Evolutionary conservation across 1,140 invertebrate genomes (phyloP).

Genomic region (Drosophila nigrodunni): DNA sequence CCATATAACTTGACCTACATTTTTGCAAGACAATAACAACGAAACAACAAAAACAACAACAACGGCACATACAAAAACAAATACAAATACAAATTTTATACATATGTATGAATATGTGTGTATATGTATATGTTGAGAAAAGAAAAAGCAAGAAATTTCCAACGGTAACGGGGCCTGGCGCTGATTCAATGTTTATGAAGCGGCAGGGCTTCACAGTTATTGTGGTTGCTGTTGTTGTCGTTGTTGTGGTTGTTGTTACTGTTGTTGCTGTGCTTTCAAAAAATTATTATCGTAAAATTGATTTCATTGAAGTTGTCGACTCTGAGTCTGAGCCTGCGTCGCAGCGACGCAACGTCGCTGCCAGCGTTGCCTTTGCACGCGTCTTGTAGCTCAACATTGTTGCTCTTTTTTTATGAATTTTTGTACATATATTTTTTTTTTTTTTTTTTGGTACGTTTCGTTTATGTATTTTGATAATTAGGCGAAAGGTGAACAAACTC

Average conservation of each 20-base stretch:
- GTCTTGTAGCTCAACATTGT: slow-evolving; percentile 44
- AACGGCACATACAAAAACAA: slow-evolving; percentile 50
- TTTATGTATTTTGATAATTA: slow-evolving; percentile 83
- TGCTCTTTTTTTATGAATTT: slow-evolving; percentile 28
- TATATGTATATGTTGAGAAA: slow-evolving; percentile 56
- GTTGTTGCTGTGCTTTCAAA: slow-evolving; percentile 62
- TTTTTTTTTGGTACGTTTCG: slow-evolving; percentile 53
- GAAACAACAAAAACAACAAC: slow-evolving; percentile 63
- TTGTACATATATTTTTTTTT: slow-evolving; percentile 9
- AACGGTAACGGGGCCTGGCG: slow-evolving; percentile 67
- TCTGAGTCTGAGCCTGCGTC: slow-evolving; percentile 29
- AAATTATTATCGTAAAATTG: slow-evolving; percentile 83
- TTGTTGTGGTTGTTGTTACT: slow-evolving; percentile 22
- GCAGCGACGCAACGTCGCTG: slow-evolving; percentile 34
- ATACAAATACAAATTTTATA: slow-evolving; percentile 55
- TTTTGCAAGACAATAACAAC: slow-evolving; percentile 79
- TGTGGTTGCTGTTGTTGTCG: slow-evolving; percentile 7
- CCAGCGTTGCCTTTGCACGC: slow-evolving; percentile 61
- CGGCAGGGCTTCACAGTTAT: slow-evolving; percentile 69
- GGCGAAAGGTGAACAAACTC: slow-evolving; percentile 81
- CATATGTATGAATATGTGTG: slow-evolving; percentile 1
- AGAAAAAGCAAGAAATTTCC: slow-evolving; percentile 83
- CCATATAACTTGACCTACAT: slow-evolving; percentile 81
- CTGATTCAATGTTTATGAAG: slow-evolving; percentile 76
- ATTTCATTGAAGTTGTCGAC: slow-evolving; percentile 78